Percentiles rank a stretch among this genome's conserved stretches.
Conservation (phyloP, 53 echinoderm and acorn worm species). For the Echinometra lucunter region DNA sequence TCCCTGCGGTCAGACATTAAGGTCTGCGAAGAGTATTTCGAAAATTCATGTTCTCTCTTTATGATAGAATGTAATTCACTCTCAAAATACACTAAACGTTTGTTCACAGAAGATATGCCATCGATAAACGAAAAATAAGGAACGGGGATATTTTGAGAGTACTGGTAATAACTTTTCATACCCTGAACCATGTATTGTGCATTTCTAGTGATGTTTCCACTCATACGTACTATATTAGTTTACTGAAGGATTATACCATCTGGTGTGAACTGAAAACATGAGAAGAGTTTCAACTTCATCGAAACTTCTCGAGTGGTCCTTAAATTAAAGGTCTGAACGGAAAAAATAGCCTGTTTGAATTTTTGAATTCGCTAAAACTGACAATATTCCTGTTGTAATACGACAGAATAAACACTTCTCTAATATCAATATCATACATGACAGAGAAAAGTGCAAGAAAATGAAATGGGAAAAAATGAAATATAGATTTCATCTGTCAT, state of each 20-base stretch:
- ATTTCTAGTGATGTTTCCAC: background rate
- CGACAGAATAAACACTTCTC: background rate
- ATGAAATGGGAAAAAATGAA: background rate
- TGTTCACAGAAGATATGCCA: no score
- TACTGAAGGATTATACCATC: background rate
- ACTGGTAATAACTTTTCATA: background rate
- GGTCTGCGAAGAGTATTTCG: no score
- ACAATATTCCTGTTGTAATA: no score
- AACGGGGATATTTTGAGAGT: background rate
- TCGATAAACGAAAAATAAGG: no score
- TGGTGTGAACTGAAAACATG: background rate
- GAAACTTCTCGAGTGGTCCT: background rate
- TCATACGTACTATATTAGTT: background rate
- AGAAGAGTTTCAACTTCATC: background rate
- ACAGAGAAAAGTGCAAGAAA: background rate
- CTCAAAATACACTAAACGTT: no score
- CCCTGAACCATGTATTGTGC: background rate
- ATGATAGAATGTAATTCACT: no score
- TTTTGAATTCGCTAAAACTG: no score
- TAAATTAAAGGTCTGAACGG: no score
- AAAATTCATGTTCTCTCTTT: no score
- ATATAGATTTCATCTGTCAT: background rate
- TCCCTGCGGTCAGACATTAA: no score
- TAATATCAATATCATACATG: background rate
- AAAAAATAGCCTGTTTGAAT: no score